Conservation (phyloP, 2,888 invertebrate genomes). For the Agonum fuliginosum region DNA sequence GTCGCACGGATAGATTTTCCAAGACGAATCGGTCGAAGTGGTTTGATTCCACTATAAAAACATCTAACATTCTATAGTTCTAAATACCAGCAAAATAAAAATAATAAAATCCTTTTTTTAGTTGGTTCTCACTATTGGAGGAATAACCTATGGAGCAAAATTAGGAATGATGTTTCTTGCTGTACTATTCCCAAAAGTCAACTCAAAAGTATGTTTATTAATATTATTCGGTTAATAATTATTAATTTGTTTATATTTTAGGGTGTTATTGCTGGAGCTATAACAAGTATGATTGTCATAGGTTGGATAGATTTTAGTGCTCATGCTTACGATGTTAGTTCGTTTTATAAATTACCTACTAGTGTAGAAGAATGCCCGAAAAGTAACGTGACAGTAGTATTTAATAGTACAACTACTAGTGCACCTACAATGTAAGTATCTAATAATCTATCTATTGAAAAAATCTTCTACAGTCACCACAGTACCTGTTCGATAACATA, state of each 20-base stretch:
- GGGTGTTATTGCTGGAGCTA: constrained; percentile 42
- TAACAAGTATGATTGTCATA: constrained; percentile 42
- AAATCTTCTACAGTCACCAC: no score
- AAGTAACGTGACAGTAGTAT: not conserved
- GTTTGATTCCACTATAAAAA: no score
- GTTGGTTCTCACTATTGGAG: not conserved
- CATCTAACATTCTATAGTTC: no score
- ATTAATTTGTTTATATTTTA: no score
- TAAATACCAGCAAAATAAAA: no score
- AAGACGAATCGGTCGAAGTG: no score
- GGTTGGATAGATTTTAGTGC: constrained; percentile 46
- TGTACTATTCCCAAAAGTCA: constrained; percentile 45
- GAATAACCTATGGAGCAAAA: constrained; percentile 49
- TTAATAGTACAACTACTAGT: not conserved
- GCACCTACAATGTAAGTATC: not conserved
- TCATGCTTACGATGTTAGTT: constrained; percentile 5
- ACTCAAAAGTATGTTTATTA: constrained; percentile 44
- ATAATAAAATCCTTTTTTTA: constrained; percentile 23
- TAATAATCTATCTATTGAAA: no score
- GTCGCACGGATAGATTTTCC: no score
- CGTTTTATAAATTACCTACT: constrained; percentile 17
- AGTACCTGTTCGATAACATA: not conserved
- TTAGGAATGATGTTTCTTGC: constrained; percentile 46
- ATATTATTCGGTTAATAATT: no score
- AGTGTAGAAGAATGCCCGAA: constrained; percentile 4